Evolutionary conservation across 1,140 invertebrate genomes (phyloP).

Genomic region (Heliconius congener): DNA sequence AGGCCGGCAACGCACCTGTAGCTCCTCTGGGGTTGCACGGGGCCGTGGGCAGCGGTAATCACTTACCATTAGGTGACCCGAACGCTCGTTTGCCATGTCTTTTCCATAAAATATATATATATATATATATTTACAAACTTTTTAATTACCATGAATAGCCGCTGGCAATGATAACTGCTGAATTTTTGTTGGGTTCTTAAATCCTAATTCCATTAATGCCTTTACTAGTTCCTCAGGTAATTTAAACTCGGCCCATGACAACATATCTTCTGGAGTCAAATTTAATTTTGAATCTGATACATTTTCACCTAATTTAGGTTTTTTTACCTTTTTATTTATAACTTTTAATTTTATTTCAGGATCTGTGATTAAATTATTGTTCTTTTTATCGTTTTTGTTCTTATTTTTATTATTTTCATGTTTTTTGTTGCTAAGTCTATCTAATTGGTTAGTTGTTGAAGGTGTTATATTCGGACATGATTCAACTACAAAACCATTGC

Average conservation of each 20-base stretch:
- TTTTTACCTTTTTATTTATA: slow-evolving; percentile 40
- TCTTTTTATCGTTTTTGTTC: slow-evolving; percentile 33
- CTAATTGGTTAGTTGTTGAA: slow-evolving; percentile 52
- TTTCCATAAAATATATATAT: no score
- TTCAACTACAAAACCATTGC: slow-evolving; percentile 67
- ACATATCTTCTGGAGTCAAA: slow-evolving; percentile 78
- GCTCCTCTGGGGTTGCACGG: no score
- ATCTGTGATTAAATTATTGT: slow-evolving; percentile 17
- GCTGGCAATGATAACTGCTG: slow-evolving; percentile 89
- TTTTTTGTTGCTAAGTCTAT: slow-evolving; percentile 33
- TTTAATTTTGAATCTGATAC: slow-evolving; percentile 40
- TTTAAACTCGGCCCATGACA: slow-evolving; percentile 87
- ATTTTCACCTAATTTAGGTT: slow-evolving; percentile 60
- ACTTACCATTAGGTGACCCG: no score
- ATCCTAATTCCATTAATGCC: slow-evolving; percentile 88
- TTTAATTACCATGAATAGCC: slow-evolving; percentile 88
- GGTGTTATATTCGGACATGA: slow-evolving; percentile 52
- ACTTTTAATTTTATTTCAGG: slow-evolving; percentile 22
- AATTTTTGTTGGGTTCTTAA: slow-evolving; percentile 92
- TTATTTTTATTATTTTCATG: slow-evolving; percentile 42
- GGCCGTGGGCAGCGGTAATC: no score
- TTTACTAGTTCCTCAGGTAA: slow-evolving; percentile 87
- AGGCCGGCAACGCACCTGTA: no score
- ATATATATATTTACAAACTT: neutral
- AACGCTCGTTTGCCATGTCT: no score